Base-by-base conservation (phyloP, 2,888 invertebrate species). In the Blastobasis lacticolella region DNA sequence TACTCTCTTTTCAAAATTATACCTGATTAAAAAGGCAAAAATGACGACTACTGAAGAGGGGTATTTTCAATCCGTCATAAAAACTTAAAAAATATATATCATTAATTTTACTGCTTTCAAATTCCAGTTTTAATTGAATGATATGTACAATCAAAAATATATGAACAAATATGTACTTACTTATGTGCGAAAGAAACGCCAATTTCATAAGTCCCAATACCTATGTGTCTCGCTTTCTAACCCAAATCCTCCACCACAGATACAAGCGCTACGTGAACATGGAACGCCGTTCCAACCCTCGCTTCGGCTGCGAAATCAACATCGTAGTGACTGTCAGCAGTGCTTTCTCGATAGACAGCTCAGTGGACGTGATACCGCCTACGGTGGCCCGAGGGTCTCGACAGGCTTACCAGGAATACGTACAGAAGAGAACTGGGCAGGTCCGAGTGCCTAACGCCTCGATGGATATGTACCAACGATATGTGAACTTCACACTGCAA, bases 351-450 rank as follows among this genome's bases (percentile, higher is more conserved):
- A 89, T 91, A 56, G 92, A 92, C 74, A 90, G 91, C 54, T 89
- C 91, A 0, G 82, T 90, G 36, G 84, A 91, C 67, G 91, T 93
- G 23, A 90, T 90, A 45, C 90, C 92, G 37, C 94, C 94, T 1
- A 90, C 86, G 4, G 93, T 95, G 9, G 87, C 88, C 7, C 81
- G 89, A 58, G 78, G 87, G 9, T 90, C 93, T 45, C 85, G 91
- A 49, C 91, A 92, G 60, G 90, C 94, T 57, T 95, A 95, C 72
- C 84, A 90, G 55, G 90, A 91, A 49, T 95, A 95, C 50, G 90
- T 95, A 4, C 87, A 64, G 72, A 90, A 65, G 70, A 82, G 60
- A 69, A 83, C 60, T 86, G 94, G 92, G 85, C 51, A 81, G 69
- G 42, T 80, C 57, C 54, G 90, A 80, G 73, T 79, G 3, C 67